These are phyloP conservation scores for Mactromeris polynyma DNA, from an alignment of 2,888 invertebrate genomes.

Conservation along the genomic window DNA sequence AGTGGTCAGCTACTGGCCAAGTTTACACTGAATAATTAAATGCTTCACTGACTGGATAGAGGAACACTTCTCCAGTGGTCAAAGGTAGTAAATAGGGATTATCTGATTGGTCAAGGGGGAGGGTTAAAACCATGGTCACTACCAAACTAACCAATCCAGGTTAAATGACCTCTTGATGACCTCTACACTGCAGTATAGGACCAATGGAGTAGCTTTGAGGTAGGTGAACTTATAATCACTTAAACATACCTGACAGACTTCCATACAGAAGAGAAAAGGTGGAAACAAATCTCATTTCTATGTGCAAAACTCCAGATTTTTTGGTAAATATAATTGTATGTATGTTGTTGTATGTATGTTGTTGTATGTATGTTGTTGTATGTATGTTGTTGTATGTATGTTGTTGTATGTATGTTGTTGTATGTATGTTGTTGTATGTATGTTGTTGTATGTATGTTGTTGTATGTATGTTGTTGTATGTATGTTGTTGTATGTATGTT, in stretches of 20 bases:
- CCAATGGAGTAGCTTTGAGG: neutral
- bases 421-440: too few relatives aligned
- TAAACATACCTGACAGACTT: neutral
- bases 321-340: neutral
- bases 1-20: conserved; percentile 1
- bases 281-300: neutral
- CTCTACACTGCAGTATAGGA: neutral
- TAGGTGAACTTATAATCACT: neutral
- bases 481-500: too few relatives aligned
- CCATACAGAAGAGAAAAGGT: neutral
- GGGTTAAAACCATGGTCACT: conserved; percentile 10
- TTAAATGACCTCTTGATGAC: neutral
- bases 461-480: too few relatives aligned
- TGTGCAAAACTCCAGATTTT: neutral
- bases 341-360: too few relatives aligned
- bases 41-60: neutral
- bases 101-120: conserved; percentile 29
- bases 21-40: neutral
- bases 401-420: too few relatives aligned
- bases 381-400: too few relatives aligned
- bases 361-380: too few relatives aligned
- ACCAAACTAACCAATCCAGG: neutral
- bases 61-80: neutral
- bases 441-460: too few relatives aligned
- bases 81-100: too few relatives aligned